Base-by-base conservation (phyloP, 1,140 invertebrate genomes). In the Microplitis demolitor region DNA sequence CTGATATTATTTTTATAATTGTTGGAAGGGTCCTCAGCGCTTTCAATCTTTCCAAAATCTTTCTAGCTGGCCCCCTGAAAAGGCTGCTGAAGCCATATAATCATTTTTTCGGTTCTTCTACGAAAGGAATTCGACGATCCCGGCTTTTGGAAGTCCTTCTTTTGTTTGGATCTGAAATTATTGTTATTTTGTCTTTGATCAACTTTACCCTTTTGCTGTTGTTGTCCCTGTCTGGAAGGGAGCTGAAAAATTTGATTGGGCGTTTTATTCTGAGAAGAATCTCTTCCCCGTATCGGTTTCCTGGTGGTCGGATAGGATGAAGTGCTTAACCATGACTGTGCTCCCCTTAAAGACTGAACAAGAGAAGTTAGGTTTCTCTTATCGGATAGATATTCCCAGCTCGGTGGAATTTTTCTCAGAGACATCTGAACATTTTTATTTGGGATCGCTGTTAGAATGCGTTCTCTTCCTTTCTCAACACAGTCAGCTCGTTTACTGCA, bases 401-500 rank as follows among this genome's bases (percentile, higher is more conserved):
- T 78, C 4, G 77, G 76, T 11, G 79, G 77, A 33, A 79, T 61
- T 31, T 74, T 71, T 5, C 61, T 69, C 14, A 79, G 61, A 13
- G 73, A 66, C 45, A 66, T 68, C 54, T 77, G 75, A 11, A 75
- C 67, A 33, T 75, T 75, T 50, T 72, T 71, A 73, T 75, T 79
- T 14, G 33, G 54, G 5, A 74, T 24, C 24, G 74, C 71, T 35
- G 66, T 24, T 3, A 79, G 58, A 31, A 80, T 63, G 6, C 76
- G 71, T 13, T 80, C 76, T 33, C 80, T 58, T 58, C 78, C 66
- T 35, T 45, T 45, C 51, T 82, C 79, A 8, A 79, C 72, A 45
- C 80, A 80, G 54, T 80, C 76, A 1, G 76, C 73, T 33, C 79
- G 70, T 70, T 78, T 79, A 5, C 79, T 78, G 76, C 78, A 79